These are phyloP conservation scores for Nipponia nippon DNA, from an alignment of 2,113 vertebrate species.

Conservation along the genomic window DNA sequence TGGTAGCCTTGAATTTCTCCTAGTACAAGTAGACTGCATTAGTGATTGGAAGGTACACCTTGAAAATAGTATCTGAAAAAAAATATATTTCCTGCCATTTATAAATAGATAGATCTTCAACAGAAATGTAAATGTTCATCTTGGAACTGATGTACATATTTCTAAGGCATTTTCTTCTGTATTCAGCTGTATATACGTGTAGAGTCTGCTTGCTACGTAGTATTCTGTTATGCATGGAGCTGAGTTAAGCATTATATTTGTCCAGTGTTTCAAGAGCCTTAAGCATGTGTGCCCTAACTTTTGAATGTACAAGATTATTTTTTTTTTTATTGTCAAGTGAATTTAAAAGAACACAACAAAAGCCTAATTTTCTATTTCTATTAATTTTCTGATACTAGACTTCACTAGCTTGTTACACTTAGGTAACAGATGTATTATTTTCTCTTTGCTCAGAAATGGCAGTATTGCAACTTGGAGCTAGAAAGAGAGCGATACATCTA, in stretches of 20 bases:
- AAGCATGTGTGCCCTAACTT: constrained; percentile 76
- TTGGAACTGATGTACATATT: constrained; percentile 73
- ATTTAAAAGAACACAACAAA: constrained; percentile 34
- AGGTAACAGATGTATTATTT: not conserved
- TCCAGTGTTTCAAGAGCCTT: constrained; percentile 74
- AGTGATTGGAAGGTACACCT: not conserved
- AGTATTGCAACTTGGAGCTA: not conserved
- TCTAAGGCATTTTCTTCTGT: constrained; percentile 66
- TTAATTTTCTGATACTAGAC: constrained; percentile 48
- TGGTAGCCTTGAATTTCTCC: constrained; percentile 28
- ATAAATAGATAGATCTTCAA: constrained; percentile 51
- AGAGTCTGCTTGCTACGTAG: constrained; percentile 69
- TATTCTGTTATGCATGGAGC: constrained; percentile 76
- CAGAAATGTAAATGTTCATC: constrained; percentile 71
- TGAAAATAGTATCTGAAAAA: not conserved
- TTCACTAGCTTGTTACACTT: not conserved
- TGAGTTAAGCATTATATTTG: constrained; percentile 62
- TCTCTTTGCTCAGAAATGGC: constrained; percentile 11
- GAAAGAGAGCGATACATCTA: not conserved
- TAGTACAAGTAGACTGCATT: constrained; percentile 35
- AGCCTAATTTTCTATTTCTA: constrained; percentile 56
- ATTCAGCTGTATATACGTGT: constrained; percentile 61
- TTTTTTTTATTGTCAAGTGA: constrained; percentile 42
- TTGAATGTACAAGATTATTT: constrained; percentile 68
- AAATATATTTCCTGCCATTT: constrained; percentile 46